Percentiles rank a stretch among this genome's conserved stretches.
Evolutionary conservation across 2,113 vertebrate species (phyloP).

Genomic region (Calypte anna): DNA sequence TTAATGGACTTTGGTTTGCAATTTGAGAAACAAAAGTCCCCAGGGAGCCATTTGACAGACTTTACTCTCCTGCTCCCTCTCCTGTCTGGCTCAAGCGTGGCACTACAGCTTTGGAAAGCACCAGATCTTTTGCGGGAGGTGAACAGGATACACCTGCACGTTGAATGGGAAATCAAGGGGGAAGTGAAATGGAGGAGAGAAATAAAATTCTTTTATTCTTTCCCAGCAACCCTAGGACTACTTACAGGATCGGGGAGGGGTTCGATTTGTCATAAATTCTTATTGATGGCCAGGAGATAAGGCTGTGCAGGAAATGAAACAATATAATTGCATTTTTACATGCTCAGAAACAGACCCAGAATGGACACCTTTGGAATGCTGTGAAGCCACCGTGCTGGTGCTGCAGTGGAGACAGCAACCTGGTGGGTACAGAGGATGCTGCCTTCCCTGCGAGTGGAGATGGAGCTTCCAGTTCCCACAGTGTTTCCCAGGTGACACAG

Average conservation of each 20-base stretch:
- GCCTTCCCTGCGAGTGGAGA: not conserved
- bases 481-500: not conserved
- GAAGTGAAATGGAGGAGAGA: not conserved
- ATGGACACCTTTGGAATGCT: fast-evolving
- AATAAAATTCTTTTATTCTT: not conserved
- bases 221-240: not conserved
- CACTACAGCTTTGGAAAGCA: not conserved
- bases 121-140: not conserved
- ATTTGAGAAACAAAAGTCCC: not conserved
- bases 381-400: not conserved
- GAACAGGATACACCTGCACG: not conserved
- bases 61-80: constrained; percentile 28
- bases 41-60: not conserved
- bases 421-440: fast-evolving
- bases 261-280: not conserved
- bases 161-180: not conserved
- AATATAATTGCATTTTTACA: fast-evolving
- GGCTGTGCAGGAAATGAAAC: not conserved
- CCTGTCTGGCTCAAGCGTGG: not conserved
- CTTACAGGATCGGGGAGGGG: not conserved
- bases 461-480: not conserved
- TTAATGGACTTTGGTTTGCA: not conserved
- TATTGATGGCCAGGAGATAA: not conserved
- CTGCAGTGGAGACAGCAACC: not conserved
- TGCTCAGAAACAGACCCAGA: not conserved